Percentiles rank a stretch among this genome's conserved stretches.
These are phyloP conservation scores for Elymnias hypermnestra DNA, from an alignment of 1,140 invertebrate species.

Conservation along the genomic window DNA sequence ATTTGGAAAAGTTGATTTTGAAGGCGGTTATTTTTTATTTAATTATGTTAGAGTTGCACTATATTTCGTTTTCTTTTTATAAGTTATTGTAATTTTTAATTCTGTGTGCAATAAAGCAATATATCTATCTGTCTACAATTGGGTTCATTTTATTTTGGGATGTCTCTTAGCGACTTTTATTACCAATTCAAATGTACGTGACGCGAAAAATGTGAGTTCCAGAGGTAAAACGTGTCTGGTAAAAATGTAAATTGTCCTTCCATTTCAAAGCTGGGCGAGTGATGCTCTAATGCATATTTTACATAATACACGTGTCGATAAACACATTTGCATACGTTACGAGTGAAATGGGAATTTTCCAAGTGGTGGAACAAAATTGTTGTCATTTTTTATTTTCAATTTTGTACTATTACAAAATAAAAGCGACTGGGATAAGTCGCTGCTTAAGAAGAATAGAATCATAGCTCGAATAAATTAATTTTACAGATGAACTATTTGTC, in stretches of 20 bases:
- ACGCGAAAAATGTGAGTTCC: slow-evolving; percentile 1
- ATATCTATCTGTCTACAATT: background rate
- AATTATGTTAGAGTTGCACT: too few species aligned
- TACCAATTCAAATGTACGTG: background rate
- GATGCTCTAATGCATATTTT: slow-evolving; percentile 16
- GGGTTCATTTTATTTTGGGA: background rate
- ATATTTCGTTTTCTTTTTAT: too few species aligned
- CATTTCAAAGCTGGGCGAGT: slow-evolving; percentile 11
- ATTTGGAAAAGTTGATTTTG: too few species aligned
- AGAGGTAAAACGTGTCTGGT: slow-evolving; percentile 1
- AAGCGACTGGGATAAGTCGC: background rate
- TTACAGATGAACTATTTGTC: too few species aligned
- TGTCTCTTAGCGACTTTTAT: background rate
- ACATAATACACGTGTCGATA: slow-evolving; percentile 24
- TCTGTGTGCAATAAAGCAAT: too few species aligned
- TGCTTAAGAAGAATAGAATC: too few species aligned
- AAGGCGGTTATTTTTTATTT: too few species aligned
- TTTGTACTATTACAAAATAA: background rate
- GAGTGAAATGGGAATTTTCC: slow-evolving; percentile 14
- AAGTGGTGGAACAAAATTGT: slow-evolving; percentile 17
- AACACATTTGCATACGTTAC: slow-evolving; percentile 26
- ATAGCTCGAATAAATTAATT: too few species aligned
- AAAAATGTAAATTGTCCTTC: slow-evolving; percentile 20
- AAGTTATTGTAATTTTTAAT: too few species aligned
- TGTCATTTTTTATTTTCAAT: slow-evolving; percentile 5